Percentiles rank a stretch among this genome's conserved stretches.
Conservation (phyloP, 2,797 vertebrate species). For the Telmatherina bonti region DNA sequence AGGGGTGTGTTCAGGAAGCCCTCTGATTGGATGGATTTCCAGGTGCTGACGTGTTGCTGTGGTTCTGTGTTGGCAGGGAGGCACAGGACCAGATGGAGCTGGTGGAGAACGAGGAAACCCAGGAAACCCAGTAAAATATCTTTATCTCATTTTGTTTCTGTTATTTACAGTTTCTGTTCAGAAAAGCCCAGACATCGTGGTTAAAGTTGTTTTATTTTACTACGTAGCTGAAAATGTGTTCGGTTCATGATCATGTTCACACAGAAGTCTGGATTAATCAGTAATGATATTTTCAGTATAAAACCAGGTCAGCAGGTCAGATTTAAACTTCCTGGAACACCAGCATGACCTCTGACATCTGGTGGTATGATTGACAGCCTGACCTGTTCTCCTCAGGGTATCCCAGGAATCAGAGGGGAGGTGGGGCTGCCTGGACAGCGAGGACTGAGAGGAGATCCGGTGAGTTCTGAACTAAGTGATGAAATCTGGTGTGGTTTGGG, state of each 20-base stretch:
- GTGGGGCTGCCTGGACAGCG: constrained; percentile 80
- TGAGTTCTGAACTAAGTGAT: constrained; percentile 64
- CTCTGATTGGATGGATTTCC: constrained; percentile 2
- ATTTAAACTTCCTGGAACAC: too few relatives aligned
- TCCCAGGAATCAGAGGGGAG: constrained; percentile 81
- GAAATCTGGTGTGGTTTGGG: too few relatives aligned
- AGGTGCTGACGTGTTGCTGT: constrained; percentile 1
- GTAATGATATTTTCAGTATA: too few relatives aligned
- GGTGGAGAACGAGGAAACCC: constrained; percentile 80
- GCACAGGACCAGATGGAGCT: constrained; percentile 74
- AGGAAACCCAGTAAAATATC: constrained; percentile 81
- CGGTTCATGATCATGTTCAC: too few relatives aligned
- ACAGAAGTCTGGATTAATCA: too few relatives aligned
- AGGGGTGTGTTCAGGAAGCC: constrained; percentile 28
- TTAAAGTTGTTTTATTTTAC: too few relatives aligned
- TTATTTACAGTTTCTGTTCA: too few relatives aligned
- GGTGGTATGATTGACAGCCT: constrained; percentile 50
- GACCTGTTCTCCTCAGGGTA: constrained; percentile 79
- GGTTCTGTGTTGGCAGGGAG: constrained; percentile 77
- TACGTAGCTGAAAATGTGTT: too few relatives aligned
- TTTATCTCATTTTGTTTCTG: too few relatives aligned
- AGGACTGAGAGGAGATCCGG: constrained; percentile 89
- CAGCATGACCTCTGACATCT: constrained; percentile 42
- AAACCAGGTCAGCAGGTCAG: too few relatives aligned
- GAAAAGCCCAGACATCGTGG: too few relatives aligned